A percentile compares a stretch with the other conserved stretches of the same genome.
These are phyloP conservation scores for Ctenomys sociabilis DNA, from an alignment of 2,113 vertebrate species.

Conservation along the genomic window DNA sequence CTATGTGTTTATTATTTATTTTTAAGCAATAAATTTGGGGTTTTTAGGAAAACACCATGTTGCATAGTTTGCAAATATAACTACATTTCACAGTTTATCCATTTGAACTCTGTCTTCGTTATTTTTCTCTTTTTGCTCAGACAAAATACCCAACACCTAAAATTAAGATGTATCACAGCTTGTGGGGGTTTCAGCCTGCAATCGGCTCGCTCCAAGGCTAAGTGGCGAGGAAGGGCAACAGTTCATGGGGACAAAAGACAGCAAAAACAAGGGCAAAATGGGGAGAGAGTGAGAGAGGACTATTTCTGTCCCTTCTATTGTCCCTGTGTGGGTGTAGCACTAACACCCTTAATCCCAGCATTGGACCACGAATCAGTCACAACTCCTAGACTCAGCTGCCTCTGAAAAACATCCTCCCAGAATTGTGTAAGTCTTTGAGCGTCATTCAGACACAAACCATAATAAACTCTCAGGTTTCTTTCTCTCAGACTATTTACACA, in stretches of 20 bases:
- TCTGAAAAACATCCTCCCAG: not conserved
- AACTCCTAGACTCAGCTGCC: not conserved
- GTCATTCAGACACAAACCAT: not conserved
- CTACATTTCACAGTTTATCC: constrained; percentile 53
- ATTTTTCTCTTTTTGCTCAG: not conserved
- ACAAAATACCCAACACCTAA: not conserved
- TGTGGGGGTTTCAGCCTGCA: not conserved
- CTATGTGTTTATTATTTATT: constrained; percentile 62
- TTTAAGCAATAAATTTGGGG: constrained; percentile 58
- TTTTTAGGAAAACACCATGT: constrained; percentile 66
- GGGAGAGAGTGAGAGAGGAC: not conserved
- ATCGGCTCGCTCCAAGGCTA: not conserved
- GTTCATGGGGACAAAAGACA: not conserved
- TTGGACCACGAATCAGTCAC: not conserved
- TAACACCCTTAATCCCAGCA: not conserved
- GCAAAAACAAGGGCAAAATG: not conserved
- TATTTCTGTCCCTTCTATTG: not conserved
- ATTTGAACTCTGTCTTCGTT: not conserved
- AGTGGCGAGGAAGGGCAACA: not conserved
- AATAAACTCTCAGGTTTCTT: constrained; percentile 40
- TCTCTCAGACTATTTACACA: constrained; percentile 47
- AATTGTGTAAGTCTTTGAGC: not conserved
- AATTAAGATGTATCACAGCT: not conserved
- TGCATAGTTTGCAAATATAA: constrained; percentile 64
- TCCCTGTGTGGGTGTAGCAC: not conserved